A percentile compares a stretch with the other conserved stretches of the same genome.
Conservation (phyloP, 2,888 invertebrate genomes). For the Cremastobaeus sp. region DNA sequence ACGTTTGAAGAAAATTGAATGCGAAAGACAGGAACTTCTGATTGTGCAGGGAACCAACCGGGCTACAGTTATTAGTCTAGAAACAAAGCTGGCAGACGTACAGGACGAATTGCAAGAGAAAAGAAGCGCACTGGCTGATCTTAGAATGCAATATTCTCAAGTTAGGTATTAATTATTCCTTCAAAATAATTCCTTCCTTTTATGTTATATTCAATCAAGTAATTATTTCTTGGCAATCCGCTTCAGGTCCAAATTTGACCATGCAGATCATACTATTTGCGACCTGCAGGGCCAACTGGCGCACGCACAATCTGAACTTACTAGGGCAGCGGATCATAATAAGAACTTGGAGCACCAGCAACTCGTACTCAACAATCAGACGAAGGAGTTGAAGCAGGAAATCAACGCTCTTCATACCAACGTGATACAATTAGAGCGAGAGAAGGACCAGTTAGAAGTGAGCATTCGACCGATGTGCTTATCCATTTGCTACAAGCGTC, state of each 20-base stretch:
- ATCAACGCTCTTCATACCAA: constrained; percentile 82
- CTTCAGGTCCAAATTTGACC: constrained; percentile 85
- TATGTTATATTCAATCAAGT: too few species aligned
- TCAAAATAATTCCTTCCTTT: not conserved
- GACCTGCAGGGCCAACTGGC: constrained; percentile 85
- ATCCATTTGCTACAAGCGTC: not conserved
- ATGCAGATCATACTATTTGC: constrained; percentile 85
- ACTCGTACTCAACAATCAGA: constrained; percentile 82
- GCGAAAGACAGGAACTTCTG: constrained; percentile 80
- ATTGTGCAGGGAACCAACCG: constrained; percentile 79
- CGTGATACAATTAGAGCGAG: constrained; percentile 83
- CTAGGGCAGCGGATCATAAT: constrained; percentile 81
- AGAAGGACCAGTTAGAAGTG: constrained; percentile 84
- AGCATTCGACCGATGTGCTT: constrained; percentile 54
- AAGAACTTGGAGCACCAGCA: constrained; percentile 81
- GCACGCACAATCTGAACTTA: constrained; percentile 83
- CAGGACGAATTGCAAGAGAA: constrained; percentile 79
- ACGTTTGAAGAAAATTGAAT: constrained; percentile 80
- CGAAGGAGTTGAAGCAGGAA: constrained; percentile 82
- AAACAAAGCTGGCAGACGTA: constrained; percentile 80
- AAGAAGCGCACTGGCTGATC: constrained; percentile 80
- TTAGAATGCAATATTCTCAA: constrained; percentile 81
- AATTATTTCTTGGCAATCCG: too few species aligned
- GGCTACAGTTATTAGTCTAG: constrained; percentile 80
- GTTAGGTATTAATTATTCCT: constrained; percentile 79